These are phyloP conservation scores for Calonectris borealis DNA, from an alignment of 2,113 vertebrate genomes.

Conservation along the genomic window DNA sequence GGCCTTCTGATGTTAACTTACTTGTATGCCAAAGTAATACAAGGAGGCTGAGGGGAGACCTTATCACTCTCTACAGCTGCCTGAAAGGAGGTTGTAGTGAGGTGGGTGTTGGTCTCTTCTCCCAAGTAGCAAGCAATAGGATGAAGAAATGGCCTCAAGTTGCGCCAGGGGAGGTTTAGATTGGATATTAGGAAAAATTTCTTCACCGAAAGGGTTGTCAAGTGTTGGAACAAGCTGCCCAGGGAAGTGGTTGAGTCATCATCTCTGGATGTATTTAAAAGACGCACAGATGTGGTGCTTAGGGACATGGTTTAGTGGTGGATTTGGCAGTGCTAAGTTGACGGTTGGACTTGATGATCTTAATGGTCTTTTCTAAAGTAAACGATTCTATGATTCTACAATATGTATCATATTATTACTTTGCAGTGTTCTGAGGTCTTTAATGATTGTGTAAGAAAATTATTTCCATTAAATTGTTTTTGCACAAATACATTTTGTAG, in stretches of 20 bases:
- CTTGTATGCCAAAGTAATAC: neutral
- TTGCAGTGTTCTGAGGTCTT: neutral
- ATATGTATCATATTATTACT: neutral
- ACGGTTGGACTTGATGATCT: neutral
- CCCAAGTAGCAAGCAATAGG: too few species aligned
- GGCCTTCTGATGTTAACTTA: neutral
- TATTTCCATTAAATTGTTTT: neutral
- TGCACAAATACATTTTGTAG: neutral
- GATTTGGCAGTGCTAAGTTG: neutral
- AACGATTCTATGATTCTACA: neutral
- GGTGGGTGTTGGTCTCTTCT: too few species aligned
- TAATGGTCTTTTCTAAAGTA: neutral
- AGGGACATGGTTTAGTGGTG: neutral
- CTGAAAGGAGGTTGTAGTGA: too few species aligned
- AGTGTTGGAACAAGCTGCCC: neutral
- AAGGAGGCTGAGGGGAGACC: neutral
- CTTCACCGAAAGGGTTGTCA: neutral
- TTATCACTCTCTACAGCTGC: neutral
- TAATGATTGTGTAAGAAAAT: neutral
- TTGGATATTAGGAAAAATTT: neutral
- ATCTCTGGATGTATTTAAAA: neutral
- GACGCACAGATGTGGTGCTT: fast-evolving
- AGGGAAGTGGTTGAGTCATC: neutral
- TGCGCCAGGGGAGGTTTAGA: neutral
- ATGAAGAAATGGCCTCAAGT: too few species aligned